phyloP scores from a whole-genome alignment of 2,113 vertebrate species.

The Centropus bengalensis region DNA sequence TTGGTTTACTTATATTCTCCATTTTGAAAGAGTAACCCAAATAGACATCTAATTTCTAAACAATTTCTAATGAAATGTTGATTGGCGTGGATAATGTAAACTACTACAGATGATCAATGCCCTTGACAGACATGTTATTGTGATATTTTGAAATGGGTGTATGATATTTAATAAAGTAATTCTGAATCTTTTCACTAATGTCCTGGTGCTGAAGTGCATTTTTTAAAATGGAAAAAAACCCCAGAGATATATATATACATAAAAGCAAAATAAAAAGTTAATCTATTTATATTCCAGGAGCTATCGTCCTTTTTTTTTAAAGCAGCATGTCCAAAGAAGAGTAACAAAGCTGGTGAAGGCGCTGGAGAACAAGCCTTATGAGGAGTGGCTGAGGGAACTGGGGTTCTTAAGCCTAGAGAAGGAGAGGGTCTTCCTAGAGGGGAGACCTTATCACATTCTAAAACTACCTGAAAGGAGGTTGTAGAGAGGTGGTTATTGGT shows the following conservation, averaged over 20 bases:
- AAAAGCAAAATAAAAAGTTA: too few relatives aligned
- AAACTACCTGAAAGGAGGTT: too few relatives aligned
- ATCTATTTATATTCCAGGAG: not conserved
- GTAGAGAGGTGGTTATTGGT: too few relatives aligned
- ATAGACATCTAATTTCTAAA: not conserved
- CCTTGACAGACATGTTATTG: not conserved
- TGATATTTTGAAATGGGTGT: rapidly evolving
- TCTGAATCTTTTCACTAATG: not conserved
- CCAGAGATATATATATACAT: not conserved
- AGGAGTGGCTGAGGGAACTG: too few relatives aligned
- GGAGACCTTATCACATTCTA: too few relatives aligned
- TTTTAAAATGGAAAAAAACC: not conserved
- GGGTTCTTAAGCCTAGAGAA: too few relatives aligned
- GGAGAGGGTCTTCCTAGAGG: too few relatives aligned
- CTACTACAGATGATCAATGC: not conserved
- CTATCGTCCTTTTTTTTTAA: not conserved
- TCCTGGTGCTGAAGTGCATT: not conserved
- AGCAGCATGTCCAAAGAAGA: too few relatives aligned
- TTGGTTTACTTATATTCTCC: not conserved
- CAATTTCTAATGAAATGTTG: not conserved
- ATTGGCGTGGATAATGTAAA: not conserved
- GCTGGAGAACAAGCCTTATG: too few relatives aligned
- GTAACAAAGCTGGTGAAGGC: too few relatives aligned
- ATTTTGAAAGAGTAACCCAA: not conserved
- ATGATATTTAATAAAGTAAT: not conserved